Base-by-base conservation (phyloP, 2,888 invertebrate genomes). In the Trissonchulus sp. region DNA sequence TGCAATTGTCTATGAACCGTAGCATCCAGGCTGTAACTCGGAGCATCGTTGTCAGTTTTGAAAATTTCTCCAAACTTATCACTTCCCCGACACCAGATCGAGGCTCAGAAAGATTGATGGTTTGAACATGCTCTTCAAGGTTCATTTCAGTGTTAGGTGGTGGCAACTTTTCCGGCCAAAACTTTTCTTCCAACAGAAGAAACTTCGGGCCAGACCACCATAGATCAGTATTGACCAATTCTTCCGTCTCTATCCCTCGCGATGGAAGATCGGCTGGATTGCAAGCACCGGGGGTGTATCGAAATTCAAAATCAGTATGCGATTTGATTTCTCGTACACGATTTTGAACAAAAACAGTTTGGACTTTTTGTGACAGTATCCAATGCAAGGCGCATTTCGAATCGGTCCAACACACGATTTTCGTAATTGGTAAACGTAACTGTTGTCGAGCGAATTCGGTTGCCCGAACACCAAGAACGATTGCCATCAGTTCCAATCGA, bases 191-290 rank as follows among this genome's bases (percentile, higher is more conserved):
- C 23, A 48, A 48, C 23, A 48, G 48, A 8, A 48, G 23, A 48
- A 48, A 48, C 23, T 48, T 48, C 31, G 65, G 65, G 3, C 65
- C 65, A 28, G 3, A 28, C 65, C 65, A 65, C 65, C 65, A 65
- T 28, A 65, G n/a, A 8, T 65, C 15, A 65, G 15, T 18, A 18
- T 28, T 31, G 8, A 28, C 65, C 65, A 65, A 34, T 65, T 28
- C 34, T 15, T 8, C 30, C 3, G 15, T 15, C 8, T 65, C 65
- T 18, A 34, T 65, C 15, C 65, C 65, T 34, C 34, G 8, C 15
- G 65, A 65, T 15, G 65, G 65, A 31, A 65, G 65, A 34, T 65
- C 65, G 30, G 65, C 83, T 1, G 83, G 81, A 76, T 82, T 83
- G 0, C 78, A 76, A 33, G 77, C 63, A 0, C 79, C 76, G 15